Conservation (phyloP, 1,140 invertebrate genomes). For the Heliconius congener region DNA sequence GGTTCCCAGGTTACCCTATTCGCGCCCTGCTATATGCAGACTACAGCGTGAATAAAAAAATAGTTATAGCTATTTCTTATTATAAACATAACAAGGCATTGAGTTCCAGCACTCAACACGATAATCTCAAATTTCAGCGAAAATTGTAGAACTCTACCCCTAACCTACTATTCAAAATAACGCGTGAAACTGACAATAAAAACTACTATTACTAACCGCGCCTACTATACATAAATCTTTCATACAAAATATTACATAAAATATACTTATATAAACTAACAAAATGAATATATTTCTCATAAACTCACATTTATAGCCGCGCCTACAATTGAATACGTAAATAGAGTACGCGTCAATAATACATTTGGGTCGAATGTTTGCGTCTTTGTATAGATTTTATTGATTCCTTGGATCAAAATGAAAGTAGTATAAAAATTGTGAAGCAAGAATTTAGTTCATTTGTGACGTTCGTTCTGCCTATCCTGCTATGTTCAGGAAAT, state of each 20-base stretch:
- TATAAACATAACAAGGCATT: too few species aligned
- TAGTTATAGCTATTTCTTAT: too few species aligned
- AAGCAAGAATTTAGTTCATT: not conserved
- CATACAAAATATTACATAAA: not conserved
- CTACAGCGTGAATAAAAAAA: too few species aligned
- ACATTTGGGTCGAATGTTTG: slow-evolving; percentile 20
- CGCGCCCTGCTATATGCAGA: too few species aligned
- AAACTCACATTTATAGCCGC: not conserved
- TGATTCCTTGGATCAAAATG: not conserved
- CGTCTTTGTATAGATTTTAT: slow-evolving; percentile 18
- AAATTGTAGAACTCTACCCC: too few species aligned
- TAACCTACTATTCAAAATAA: too few species aligned
- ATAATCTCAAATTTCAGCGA: too few species aligned
- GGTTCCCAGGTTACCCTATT: too few species aligned
- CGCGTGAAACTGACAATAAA: not conserved
- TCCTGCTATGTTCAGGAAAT: too few species aligned
- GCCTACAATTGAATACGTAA: slow-evolving; percentile 7
- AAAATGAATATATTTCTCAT: not conserved
- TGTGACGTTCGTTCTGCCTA: too few species aligned
- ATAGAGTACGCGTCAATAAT: slow-evolving; percentile 13
- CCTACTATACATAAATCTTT: not conserved
- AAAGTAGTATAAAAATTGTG: not conserved
- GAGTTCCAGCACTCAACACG: too few species aligned
- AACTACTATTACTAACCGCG: not conserved
- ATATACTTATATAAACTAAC: not conserved